Evolutionary conservation across 1,140 invertebrate species (phyloP).

Genomic region (Microplitis mediator): DNA sequence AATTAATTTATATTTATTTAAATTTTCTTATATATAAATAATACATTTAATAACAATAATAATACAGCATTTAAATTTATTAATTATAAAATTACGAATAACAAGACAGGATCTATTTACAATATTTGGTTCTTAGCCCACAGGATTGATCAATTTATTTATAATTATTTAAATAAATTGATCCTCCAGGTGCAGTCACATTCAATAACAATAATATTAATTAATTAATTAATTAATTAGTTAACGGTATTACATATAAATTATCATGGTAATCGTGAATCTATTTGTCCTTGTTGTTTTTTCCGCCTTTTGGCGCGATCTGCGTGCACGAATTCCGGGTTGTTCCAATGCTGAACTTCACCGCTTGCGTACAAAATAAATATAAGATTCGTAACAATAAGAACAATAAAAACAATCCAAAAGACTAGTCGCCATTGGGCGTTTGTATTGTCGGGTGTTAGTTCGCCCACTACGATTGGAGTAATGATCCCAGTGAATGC

Average conservation of each 20-base stretch:
- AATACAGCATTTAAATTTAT: too few relatives aligned
- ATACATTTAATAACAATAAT: too few relatives aligned
- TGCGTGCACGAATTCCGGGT: constrained; percentile 40
- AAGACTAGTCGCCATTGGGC: constrained; percentile 81
- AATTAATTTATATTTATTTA: too few relatives aligned
- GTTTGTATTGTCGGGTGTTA: constrained; percentile 72
- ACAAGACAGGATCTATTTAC: constrained; percentile 1
- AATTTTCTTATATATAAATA: too few relatives aligned
- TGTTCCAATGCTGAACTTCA: constrained; percentile 74
- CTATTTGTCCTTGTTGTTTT: not conserved
- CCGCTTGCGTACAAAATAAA: constrained; percentile 74
- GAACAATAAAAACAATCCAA: constrained; percentile 77
- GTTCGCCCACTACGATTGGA: constrained; percentile 75
- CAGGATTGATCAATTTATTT: not conserved
- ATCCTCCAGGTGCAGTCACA: not conserved
- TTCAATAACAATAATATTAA: not conserved
- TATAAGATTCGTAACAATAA: constrained; percentile 73
- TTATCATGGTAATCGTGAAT: constrained; percentile 15
- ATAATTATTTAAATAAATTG: not conserved
- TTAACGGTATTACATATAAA: too few relatives aligned
- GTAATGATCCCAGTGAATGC: constrained; percentile 79
- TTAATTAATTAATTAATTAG: too few relatives aligned
- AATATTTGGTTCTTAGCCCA: not conserved
- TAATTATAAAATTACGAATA: not conserved
- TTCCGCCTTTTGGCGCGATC: constrained; percentile 13